Conservation (phyloP, 2,797 vertebrate species). For the Protosalanx chinensis region DNA sequence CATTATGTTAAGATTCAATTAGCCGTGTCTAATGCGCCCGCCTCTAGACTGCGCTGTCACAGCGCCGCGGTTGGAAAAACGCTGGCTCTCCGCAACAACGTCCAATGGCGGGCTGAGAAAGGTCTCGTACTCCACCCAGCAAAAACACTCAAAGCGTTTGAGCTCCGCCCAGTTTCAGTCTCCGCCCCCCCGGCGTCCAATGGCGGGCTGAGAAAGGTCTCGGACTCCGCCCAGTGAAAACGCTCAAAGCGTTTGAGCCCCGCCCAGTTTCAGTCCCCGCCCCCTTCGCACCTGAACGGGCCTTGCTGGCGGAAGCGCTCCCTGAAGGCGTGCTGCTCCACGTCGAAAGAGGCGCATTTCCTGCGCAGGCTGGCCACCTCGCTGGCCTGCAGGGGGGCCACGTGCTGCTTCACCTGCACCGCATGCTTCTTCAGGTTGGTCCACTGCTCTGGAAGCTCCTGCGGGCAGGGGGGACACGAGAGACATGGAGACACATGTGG, state of each 20-base stretch:
- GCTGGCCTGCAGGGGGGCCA: slow-evolving; percentile 84
- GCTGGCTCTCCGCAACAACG: slow-evolving; percentile 41
- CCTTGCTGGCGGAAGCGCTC: slow-evolving; percentile 78
- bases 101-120: background rate
- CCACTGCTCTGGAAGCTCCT: slow-evolving; percentile 96
- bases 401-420: slow-evolving; percentile 79
- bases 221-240: no score
- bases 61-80: slow-evolving; percentile 6
- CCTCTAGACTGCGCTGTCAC: slow-evolving; percentile 40
- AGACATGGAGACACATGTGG: no score
- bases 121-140: background rate
- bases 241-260: no score
- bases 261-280: no score
- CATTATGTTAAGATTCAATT: slow-evolving; percentile 62
- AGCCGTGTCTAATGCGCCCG: slow-evolving; percentile 45
- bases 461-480: no score
- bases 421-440: slow-evolving; percentile 82
- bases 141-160: no score
- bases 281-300: slow-evolving; percentile 89
- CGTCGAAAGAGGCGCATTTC: slow-evolving; percentile 79
- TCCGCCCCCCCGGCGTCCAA: no score
- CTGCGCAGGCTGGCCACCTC: slow-evolving; percentile 80
- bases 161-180: no score
- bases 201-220: no score
- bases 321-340: slow-evolving; percentile 78